These are phyloP conservation scores for Halesus radiatus DNA, from an alignment of 1,140 invertebrate genomes.

Conservation along the genomic window DNA sequence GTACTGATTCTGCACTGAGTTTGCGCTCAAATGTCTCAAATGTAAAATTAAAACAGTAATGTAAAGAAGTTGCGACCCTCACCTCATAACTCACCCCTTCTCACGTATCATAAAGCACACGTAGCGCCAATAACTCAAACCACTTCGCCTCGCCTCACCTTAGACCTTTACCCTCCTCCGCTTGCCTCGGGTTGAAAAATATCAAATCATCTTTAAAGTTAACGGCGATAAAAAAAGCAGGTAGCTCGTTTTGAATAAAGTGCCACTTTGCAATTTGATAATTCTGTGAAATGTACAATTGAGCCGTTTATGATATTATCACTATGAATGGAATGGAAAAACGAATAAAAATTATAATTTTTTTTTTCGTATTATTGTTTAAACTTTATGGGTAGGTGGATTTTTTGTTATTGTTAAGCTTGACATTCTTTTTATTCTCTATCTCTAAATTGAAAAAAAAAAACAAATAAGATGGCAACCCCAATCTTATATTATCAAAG, in stretches of 20 bases:
- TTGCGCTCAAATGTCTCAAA: slow-evolving; percentile 10
- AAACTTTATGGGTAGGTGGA: too few species aligned
- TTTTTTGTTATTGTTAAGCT: too few species aligned
- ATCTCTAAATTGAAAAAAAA: too few species aligned
- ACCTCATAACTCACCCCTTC: slow-evolving; percentile 49
- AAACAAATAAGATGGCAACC: too few species aligned
- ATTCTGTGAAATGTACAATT: too few species aligned
- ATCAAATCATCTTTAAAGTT: slow-evolving; percentile 55
- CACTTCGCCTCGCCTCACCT: slow-evolving; percentile 35
- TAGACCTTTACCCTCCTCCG: not conserved
- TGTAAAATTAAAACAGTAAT: slow-evolving; percentile 53
- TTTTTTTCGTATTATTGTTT: too few species aligned
- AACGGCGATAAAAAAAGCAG: slow-evolving; percentile 31
- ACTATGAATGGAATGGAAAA: too few species aligned
- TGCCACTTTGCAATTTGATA: too few species aligned
- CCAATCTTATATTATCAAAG: too few species aligned
- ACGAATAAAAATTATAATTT: not conserved
- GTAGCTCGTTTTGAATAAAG: slow-evolving; percentile 11
- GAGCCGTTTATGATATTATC: too few species aligned
- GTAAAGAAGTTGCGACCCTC: slow-evolving; percentile 45
- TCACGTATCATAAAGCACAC: slow-evolving; percentile 58
- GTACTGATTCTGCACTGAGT: not conserved
- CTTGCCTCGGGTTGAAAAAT: slow-evolving; percentile 47
- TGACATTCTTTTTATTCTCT: too few species aligned
- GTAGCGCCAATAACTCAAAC: slow-evolving; percentile 55